phyloP scores from a whole-genome alignment of 2,797 vertebrate species.

The Rhodeus uyekii region DNA sequence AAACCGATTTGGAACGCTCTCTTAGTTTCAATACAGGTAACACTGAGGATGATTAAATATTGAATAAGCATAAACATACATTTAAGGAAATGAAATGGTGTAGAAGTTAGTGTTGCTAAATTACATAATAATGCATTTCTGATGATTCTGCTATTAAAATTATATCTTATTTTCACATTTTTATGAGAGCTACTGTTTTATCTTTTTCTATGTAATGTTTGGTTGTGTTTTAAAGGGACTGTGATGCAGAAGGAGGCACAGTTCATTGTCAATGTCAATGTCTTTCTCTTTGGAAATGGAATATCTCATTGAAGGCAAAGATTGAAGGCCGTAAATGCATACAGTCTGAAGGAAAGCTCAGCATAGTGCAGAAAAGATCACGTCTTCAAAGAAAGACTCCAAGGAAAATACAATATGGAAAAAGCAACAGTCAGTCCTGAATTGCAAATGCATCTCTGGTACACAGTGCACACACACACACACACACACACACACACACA shows the following conservation, averaged over 20 bases:
- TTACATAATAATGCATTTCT: no score
- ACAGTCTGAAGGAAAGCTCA: slow-evolving; percentile 42
- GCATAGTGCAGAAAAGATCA: slow-evolving; percentile 48
- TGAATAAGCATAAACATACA: no score
- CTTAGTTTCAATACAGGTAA: not conserved
- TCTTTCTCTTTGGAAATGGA: slow-evolving; percentile 14
- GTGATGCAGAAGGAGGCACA: slow-evolving; percentile 1
- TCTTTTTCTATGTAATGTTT: slow-evolving; percentile 16
- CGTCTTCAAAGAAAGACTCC: slow-evolving; percentile 44
- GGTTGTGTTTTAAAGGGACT: not conserved
- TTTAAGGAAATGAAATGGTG: no score
- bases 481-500: not conserved
- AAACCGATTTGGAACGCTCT: not conserved
- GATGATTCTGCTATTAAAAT: no score
- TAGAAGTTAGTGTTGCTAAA: no score
- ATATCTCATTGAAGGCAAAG: slow-evolving; percentile 44
- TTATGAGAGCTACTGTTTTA: slow-evolving; percentile 6
- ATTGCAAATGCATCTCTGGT: slow-evolving; percentile 44
- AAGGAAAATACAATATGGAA: slow-evolving; percentile 49
- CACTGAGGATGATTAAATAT: not conserved
- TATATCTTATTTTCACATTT: not conserved
- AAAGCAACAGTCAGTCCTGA: slow-evolving; percentile 44
- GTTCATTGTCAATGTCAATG: not conserved
- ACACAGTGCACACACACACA: not conserved
- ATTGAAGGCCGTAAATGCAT: slow-evolving; percentile 41